Evolutionary conservation across 2,113 vertebrate species (phyloP), one percentile per base, ranked within the genome.

Genomic region (Sorex fumeus): DNA sequence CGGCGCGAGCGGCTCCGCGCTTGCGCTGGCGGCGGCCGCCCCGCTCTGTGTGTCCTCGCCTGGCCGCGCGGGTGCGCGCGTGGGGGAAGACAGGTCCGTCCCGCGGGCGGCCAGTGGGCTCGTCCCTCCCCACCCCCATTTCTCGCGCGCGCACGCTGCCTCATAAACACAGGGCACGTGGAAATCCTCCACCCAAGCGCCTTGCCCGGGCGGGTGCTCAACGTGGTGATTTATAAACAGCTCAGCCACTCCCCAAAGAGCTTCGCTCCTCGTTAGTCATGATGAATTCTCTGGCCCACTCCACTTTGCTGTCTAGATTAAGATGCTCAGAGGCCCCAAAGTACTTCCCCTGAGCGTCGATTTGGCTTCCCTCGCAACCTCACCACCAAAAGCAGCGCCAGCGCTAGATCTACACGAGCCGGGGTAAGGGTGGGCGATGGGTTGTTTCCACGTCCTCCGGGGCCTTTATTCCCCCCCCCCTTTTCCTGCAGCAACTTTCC

Each of bases 161-260:
- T 95, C 91, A 92, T 96, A 95, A 97, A 96, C 96, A 96, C 88
- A 84, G 93, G 93, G 92, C 96, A 96, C 95, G 96, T 96, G 96
- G 95, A 97, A 96, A 97, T 96, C 94, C 94, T 88, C 95, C 95
- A 88, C 95, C 97, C 67, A 90, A 93, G 62, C 90, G 92, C 88
- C 94, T 96, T 92, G 92, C 83, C 94, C 67, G 12, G 77, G 93
- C 95, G 64, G 93, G 92, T 89, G 95, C 92, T 97, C 96, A 95
- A 72, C 28, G 47, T 82, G 94, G 92, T 97, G 97, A 97, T 98
- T 97, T 97, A 97, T 96, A 97, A 97, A 98, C 96, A 97, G 95
- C 94, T 96, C 96, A 97, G 97, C 96, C 97, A 97, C 96, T 97
- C 96, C 94, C 95, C 93, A 92, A 97, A 97, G 97, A 97, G 97